A percentile compares a stretch with the other conserved stretches of the same genome.
Conservation (phyloP, 2,113 vertebrate species). For the Callochromis pleurospilus region DNA sequence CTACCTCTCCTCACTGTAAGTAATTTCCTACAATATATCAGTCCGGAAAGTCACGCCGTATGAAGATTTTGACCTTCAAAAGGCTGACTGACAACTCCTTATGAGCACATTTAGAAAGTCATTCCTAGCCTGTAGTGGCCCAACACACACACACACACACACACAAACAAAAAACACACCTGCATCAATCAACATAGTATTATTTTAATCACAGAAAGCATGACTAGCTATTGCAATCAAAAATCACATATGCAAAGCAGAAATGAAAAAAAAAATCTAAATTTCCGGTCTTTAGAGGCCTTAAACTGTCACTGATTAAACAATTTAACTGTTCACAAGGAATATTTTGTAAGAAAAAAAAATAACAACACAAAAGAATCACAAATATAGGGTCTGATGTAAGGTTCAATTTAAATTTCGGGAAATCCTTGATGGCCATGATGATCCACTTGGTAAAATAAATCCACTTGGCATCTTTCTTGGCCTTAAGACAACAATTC, state of each 20-base stretch:
- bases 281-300: accelerated
- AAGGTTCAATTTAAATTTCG: neutral
- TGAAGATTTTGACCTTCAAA: too few relatives aligned
- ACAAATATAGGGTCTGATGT: accelerated
- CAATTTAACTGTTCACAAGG: accelerated
- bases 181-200: neutral
- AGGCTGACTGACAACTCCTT: too few relatives aligned
- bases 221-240: accelerated
- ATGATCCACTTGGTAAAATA: too few relatives aligned
- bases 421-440: too few relatives aligned
- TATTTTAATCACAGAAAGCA: neutral
- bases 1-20: accelerated
- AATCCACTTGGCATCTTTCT: too few relatives aligned
- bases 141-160: too few relatives aligned
- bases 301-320: accelerated
- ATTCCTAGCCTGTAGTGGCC: too few relatives aligned
- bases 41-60: too few relatives aligned
- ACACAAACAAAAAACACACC: neutral
- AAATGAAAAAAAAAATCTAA: neutral
- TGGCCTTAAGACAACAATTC: too few relatives aligned
- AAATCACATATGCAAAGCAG: too few relatives aligned
- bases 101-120: too few relatives aligned
- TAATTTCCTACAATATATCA: too few relatives aligned
- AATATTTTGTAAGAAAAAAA: accelerated
- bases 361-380: accelerated